Base-by-base conservation (phyloP, 2,797 vertebrate genomes). In the Aulostomus chinensis region DNA sequence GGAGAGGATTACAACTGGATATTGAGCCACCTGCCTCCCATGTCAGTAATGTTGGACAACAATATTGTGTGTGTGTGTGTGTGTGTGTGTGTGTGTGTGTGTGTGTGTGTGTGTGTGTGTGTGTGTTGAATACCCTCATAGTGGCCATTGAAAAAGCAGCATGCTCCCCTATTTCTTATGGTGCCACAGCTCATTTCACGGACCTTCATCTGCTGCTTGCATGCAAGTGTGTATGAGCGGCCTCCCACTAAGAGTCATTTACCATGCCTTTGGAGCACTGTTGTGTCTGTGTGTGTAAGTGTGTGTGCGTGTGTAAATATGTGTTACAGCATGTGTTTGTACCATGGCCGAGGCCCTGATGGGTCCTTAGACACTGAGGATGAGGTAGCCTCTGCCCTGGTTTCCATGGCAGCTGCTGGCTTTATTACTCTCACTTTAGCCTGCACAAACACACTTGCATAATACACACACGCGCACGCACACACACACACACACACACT, bases 351-450 rank as follows among this genome's bases (percentile, higher is more conserved):
- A 77, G 65, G 62, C 37, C 59, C 68, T 84, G 82, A 86, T 79
- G 71, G 81, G 69, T 86, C 86, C 71, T 78, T 16, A 45, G 85
- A 80, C 66, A 74, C 35, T 41, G 62, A 80, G 62, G 80, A 85
- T 76, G 78, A 79, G 77, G 81, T 83, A 85, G 72, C 86, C 86
- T 76, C 84, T 85, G 70, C 83, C 76, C 80, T 45, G 68, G 90
- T 92, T 91, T 86, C 91, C 89, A 92, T 91, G 87, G 90, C 79
- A 92, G 88, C 88, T 64, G 52, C 80, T 73, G 73, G 86, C 84
- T 91, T 89, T 89, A 90, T 91, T 87, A 89, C 83, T 88, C 80
- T 78, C 73, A 68, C 81, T 91, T 87, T 79, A 80, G 70, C 73
- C 57, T 71, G 45, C 54, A 52, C 49, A 71, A 24, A 40, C 24